Evolutionary conservation across 1,140 invertebrate species (phyloP).

Genomic region (Delia radicum): DNA sequence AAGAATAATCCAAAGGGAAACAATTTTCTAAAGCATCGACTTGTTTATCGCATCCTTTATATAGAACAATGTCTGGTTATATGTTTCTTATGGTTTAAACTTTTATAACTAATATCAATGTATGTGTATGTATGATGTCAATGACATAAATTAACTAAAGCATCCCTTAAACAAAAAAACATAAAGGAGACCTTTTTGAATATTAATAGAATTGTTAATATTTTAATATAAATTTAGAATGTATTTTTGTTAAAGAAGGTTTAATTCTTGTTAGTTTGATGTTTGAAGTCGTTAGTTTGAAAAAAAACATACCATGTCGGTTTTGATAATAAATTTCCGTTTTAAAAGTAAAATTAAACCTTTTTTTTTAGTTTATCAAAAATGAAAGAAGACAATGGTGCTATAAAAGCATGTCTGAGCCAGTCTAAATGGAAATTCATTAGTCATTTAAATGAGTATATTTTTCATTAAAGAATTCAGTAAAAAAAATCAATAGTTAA

Average conservation of each 20-base stretch:
- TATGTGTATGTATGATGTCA: neutral
- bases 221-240: neutral
- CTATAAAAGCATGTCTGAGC: too few species aligned
- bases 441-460: too few species aligned
- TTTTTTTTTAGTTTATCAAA: neutral
- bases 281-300: neutral
- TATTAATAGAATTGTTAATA: slow-evolving; percentile 17
- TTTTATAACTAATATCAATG: neutral
- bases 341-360: neutral
- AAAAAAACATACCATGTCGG: neutral
- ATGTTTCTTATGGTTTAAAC: neutral
- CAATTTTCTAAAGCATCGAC: neutral
- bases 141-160: neutral
- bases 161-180: neutral
- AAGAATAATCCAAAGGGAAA: neutral
- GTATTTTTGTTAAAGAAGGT: neutral
- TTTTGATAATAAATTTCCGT: neutral
- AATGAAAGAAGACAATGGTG: too few species aligned
- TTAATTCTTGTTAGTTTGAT: neutral
- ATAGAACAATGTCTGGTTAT: neutral
- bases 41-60: neutral
- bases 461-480: too few species aligned
- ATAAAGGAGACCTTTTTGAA: slow-evolving; percentile 11
- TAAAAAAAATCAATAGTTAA: too few species aligned
- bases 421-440: too few species aligned